phyloP scores from a whole-genome alignment of 2,888 invertebrate genomes.

The Spodoptera exigua region DNA sequence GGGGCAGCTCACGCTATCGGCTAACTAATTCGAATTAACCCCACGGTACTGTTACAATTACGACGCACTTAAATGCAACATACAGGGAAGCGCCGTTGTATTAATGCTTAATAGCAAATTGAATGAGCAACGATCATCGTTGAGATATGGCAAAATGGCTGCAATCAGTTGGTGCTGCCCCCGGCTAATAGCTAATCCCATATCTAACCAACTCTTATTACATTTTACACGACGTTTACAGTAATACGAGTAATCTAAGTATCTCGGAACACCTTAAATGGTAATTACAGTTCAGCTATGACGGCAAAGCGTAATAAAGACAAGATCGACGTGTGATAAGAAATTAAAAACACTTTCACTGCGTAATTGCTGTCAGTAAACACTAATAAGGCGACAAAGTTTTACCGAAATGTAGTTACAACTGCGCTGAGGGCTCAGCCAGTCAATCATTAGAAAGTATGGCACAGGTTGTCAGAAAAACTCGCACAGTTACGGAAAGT shows the following conservation, averaged over 20 bases:
- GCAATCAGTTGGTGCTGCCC: conserved; percentile 47
- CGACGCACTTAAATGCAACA: conserved; percentile 66
- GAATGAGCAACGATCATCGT: conserved; percentile 63
- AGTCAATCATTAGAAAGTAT: conserved; percentile 67
- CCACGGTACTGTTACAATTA: conserved; percentile 69
- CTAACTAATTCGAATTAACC: conserved; percentile 77
- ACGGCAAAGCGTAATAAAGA: conserved; percentile 48
- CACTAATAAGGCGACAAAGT: conserved; percentile 74
- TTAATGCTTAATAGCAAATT: conserved; percentile 74
- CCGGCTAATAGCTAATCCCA: conserved; percentile 44
- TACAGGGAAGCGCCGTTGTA: conserved; percentile 64
- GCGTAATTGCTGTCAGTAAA: conserved; percentile 74
- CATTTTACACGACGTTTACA: conserved; percentile 44
- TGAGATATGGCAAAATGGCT: conserved; percentile 50
- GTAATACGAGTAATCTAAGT: conserved; percentile 42
- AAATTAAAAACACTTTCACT: conserved; percentile 80
- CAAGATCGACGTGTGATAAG: conserved; percentile 74
- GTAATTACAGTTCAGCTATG: conserved; percentile 49
- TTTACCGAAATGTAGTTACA: conserved; percentile 44
- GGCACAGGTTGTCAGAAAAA: conserved; percentile 63
- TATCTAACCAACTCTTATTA: conserved; percentile 39
- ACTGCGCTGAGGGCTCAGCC: conserved; percentile 42
- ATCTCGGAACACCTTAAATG: conserved; percentile 27
- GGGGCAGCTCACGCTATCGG: conserved; percentile 64
- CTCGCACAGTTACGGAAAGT: conserved; percentile 66